These are phyloP conservation scores for Drosophila jambulina DNA, from an alignment of 1,140 invertebrate genomes.

Conservation along the genomic window DNA sequence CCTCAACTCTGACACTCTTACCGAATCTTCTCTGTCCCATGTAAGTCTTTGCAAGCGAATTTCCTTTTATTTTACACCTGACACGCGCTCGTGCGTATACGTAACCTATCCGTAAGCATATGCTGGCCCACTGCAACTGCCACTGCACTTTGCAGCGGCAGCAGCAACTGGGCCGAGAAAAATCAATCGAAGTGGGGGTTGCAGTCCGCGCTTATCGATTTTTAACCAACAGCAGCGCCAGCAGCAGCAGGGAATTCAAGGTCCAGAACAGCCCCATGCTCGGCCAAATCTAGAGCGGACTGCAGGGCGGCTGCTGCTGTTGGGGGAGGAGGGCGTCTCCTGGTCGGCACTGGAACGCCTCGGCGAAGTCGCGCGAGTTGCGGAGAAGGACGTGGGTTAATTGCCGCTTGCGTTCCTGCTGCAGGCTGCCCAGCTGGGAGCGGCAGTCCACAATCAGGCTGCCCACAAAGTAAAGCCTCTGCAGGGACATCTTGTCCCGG, in stretches of 20 bases:
- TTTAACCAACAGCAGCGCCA: constrained; percentile 33
- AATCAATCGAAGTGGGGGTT: constrained; percentile 60
- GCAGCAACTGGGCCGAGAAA: constrained; percentile 45
- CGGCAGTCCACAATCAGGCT: constrained; percentile 63
- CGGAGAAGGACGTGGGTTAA: constrained; percentile 58
- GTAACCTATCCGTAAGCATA: constrained; percentile 50
- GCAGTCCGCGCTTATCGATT: constrained; percentile 57
- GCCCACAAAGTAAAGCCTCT: constrained; percentile 65
- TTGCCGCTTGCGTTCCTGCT: constrained; percentile 51
- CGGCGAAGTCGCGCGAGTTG: constrained; percentile 62
- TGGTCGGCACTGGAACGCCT: constrained; percentile 62
- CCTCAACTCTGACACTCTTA: constrained; percentile 35
- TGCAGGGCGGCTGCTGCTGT: constrained; percentile 44
- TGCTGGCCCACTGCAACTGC: constrained; percentile 36
- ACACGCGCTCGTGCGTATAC: constrained; percentile 23
- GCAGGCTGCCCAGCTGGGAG: constrained; percentile 19
- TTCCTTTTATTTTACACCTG: constrained; percentile 19
- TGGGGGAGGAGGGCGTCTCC: constrained; percentile 39
- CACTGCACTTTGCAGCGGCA: constrained; percentile 8
- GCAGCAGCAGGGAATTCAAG: constrained; percentile 64
- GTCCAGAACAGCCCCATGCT: constrained; percentile 25
- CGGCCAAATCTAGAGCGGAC: constrained; percentile 27
- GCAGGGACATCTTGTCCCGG: constrained; percentile 54
- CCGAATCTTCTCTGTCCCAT: constrained; percentile 45
- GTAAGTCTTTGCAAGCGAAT: constrained; percentile 59